Evolutionary conservation across 1,140 invertebrate genomes (phyloP), one percentile per base, ranked within the genome.

Genomic region (Penaeus chinensis): DNA sequence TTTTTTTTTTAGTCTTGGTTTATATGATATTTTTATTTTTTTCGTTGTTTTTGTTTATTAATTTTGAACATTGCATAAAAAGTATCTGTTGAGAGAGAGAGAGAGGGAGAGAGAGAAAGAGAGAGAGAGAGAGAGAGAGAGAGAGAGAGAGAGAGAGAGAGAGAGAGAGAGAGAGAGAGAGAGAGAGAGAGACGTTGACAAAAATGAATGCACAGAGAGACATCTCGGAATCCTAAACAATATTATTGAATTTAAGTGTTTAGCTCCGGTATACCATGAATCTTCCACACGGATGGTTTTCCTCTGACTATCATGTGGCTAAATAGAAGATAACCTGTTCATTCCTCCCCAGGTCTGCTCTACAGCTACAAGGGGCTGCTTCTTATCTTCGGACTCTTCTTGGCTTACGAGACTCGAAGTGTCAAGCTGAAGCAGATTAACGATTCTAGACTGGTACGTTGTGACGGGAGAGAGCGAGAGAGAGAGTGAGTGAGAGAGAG

Each of bases 301-400:
- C 4, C 37, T 42, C 7, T 5, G 37, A 42, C 37, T 37, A 37
- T 37, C 37, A 37, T 37, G 37, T 5, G 37, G 5, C 37, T 42
- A 0, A 32, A 11, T 2, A 63, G 27, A 47, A 22, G 20, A 24
- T 60, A 61, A 24, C 62, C 3, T 54, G 24, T 13, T 16, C n/a
- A 19, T 11, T 54, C 60, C 20, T 81, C 22, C 54, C 2, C 92
- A 98, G 97, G 97, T 90, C 93, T 99, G 20, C 95, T 99, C 87
- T 99, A 98, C 92, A 97, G 97, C 24, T 99, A 99, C 93, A 99
- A 99, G 93, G 98, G 98, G 0, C 94, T 99, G 11, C 95, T 99
- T 32, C 93, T 99, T 62, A 95, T 99, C 2, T 99, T 99, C 92
- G 99, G 99, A 3, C 93, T 99, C 18, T 99, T 99, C 92, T 93